Percentiles rank a stretch among this genome's conserved stretches.
These are phyloP conservation scores for Lophius americanus DNA, from an alignment of 2,797 vertebrate species.

Conservation along the genomic window DNA sequence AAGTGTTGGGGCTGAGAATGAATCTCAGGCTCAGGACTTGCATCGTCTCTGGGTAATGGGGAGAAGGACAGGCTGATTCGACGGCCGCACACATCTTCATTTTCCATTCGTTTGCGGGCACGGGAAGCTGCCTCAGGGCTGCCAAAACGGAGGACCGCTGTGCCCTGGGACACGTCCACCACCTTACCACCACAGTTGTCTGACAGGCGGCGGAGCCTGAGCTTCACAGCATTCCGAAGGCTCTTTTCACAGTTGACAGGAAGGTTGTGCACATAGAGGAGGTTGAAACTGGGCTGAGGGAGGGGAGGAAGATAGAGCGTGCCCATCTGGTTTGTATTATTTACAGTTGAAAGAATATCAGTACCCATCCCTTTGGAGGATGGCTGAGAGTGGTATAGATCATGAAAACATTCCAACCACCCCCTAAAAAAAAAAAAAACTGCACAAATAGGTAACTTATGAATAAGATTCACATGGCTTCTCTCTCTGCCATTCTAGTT, in stretches of 20 bases:
- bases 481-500: conserved; percentile 1
- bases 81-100: conserved; percentile 96
- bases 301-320: conserved; percentile 78
- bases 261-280: conserved; percentile 97
- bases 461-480: conserved; percentile 28
- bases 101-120: conserved; percentile 96
- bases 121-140: conserved; percentile 91
- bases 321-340: conserved; percentile 75
- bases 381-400: conserved; percentile 10
- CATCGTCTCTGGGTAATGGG: conserved; percentile 80
- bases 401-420: not conserved
- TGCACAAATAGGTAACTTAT: not conserved
- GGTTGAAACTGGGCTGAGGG: conserved; percentile 92
- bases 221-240: conserved; percentile 82
- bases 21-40: conserved; percentile 72
- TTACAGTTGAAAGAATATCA: conserved; percentile 46
- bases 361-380: conserved; percentile 21
- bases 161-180: conserved; percentile 89
- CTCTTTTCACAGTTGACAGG: conserved; percentile 95
- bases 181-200: conserved; percentile 99
- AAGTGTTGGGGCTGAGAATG: conserved; percentile 54
- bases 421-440: conserved; percentile 1
- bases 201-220: conserved; percentile 93
- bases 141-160: conserved; percentile 92
- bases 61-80: conserved; percentile 91